A percentile compares a stretch with the other conserved stretches of the same genome.
These are phyloP conservation scores for Galago senegalensis DNA, from an alignment of 2,797 vertebrate species.

Conservation along the genomic window DNA sequence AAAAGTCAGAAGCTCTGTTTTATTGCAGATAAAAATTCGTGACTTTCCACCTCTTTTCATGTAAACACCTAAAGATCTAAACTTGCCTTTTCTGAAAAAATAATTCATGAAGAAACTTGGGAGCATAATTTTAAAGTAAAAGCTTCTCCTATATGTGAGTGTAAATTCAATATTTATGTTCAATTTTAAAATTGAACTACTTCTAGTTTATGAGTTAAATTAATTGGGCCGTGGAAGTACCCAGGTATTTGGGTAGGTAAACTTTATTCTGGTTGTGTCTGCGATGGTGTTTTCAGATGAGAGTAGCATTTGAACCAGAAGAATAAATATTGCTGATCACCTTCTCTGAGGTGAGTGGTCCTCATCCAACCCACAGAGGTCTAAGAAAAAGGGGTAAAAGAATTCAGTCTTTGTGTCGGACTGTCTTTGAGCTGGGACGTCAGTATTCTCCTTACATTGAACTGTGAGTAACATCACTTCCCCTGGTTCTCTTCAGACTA, in stretches of 20 bases:
- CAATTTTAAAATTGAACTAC: background rate
- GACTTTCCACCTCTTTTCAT: background rate
- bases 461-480: background rate
- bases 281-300: background rate
- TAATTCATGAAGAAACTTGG: background rate
- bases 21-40: background rate
- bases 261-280: background rate
- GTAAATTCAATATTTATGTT: background rate
- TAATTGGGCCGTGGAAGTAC: background rate
- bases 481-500: background rate
- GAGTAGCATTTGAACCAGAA: background rate
- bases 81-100: background rate
- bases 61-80: background rate
- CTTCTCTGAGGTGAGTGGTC: background rate
- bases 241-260: background rate
- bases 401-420: background rate
- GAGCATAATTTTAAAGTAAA: background rate
- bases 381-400: background rate
- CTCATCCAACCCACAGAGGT: background rate
- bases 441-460: background rate
- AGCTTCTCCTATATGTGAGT: background rate
- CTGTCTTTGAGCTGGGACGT: background rate
- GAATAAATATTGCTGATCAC: background rate
- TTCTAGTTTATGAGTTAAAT: background rate
- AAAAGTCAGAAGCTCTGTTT: background rate